Base-by-base conservation (phyloP, 1,140 invertebrate genomes). In the Zaprionus capensis region DNA sequence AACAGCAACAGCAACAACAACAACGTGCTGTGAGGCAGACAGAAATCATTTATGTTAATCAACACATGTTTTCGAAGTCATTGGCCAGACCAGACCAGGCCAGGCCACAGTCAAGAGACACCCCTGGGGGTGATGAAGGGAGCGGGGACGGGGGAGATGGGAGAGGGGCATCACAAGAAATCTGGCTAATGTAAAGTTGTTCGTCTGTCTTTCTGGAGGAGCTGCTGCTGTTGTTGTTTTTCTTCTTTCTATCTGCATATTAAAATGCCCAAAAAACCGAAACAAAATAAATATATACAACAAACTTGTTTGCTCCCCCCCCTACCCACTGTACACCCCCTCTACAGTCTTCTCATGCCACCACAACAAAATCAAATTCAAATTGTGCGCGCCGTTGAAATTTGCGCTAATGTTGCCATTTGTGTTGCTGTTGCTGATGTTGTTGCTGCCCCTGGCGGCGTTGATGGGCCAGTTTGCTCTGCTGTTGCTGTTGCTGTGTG, bases 41-140 rank as follows among this genome's bases (percentile, higher is more conserved):
- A 71, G 77, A 88, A 90, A 90, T 90, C 82, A 85, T 90, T 90
- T 90, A 90, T 90, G 85, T 90, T 90, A 90, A 90, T 90, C 85
- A 82, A 90, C 79, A 85, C 82, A 85, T 85, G 85, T 85, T 85
- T 75, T 88, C 62, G 76, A 70, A 90, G 85, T 90, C 85, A 90
- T 90, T 90, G 85, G 85, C 85, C 87, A 82, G 59, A 66, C 44
- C 70, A 62, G 53, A 28, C 34, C 56, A 55, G 59, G 22, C 51
- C 58, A 62, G 77, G 74, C 64, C 63, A 58, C 53, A 69, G 76
- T 38, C 65, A 53, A 57, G n/a, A 46, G n/a, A 46, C 4, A 34
- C 26, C 24, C 51, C 12, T 53, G 14, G 20, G 22, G 20, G 46
- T n/a, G 46, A 28, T 17, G 41, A 49, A 20, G 17, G n/a, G 44